Evolutionary conservation across 2,797 vertebrate genomes (phyloP).

Genomic region (Sebastes minor): DNA sequence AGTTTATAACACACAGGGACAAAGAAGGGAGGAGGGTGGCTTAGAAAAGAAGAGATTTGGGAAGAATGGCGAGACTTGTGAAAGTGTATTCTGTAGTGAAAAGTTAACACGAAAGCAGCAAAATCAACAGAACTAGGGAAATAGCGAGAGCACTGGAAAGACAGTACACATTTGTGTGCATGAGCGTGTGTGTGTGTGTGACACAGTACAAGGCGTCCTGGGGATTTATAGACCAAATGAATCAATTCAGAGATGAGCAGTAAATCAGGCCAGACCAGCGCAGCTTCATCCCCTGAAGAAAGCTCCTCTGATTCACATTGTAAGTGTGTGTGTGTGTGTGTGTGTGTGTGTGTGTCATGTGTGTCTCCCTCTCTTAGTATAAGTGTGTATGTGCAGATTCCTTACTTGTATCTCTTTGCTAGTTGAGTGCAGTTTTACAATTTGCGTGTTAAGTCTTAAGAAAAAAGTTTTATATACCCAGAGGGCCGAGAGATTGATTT

Average conservation of each 20-base stretch:
- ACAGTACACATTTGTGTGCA: not conserved
- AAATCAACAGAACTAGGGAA: not conserved
- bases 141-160: not conserved
- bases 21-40: not conserved
- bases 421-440: not conserved
- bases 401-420: not conserved
- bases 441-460: not conserved
- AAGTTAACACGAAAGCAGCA: not conserved
- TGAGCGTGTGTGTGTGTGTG: constrained; percentile 4
- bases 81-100: not conserved
- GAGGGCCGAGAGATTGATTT: constrained; percentile 13
- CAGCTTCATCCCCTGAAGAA: constrained; percentile 21
- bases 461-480: not conserved
- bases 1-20: not conserved
- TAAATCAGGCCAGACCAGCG: constrained; percentile 71
- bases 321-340: not conserved
- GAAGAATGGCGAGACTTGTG: not conserved
- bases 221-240: constrained; percentile 59
- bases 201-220: constrained; percentile 15
- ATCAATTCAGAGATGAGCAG: constrained; percentile 61
- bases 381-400: constrained; percentile 1
- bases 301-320: constrained; percentile 12
- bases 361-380: not conserved
- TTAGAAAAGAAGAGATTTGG: not conserved
- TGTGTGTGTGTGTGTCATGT: not conserved